phyloP scores from a whole-genome alignment of 2,113 vertebrate species.

The Macquaria australasica region DNA sequence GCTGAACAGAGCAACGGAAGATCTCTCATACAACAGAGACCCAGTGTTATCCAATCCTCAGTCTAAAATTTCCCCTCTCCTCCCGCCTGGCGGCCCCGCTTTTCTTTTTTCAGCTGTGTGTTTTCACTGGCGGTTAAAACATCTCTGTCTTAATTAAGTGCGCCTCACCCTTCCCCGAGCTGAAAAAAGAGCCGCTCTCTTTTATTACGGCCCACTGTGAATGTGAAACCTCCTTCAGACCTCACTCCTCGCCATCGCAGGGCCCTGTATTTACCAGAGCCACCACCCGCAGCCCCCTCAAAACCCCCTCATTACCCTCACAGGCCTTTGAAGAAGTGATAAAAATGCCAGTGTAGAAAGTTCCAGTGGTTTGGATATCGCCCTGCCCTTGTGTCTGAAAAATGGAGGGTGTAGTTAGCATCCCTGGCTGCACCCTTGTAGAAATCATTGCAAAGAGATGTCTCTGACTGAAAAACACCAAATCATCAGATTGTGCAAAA shows the following conservation, averaged over 20 bases:
- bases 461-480: not conserved
- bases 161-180: slow-evolving; percentile 69
- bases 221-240: slow-evolving; percentile 69
- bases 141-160: slow-evolving; percentile 73
- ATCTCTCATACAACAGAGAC: slow-evolving; percentile 26
- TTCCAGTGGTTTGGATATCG: slow-evolving; percentile 68
- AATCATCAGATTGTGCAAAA: slow-evolving; percentile 15
- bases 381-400: slow-evolving; percentile 54
- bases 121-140: slow-evolving; percentile 67
- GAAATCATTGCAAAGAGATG: not conserved
- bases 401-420: slow-evolving; percentile 42
- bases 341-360: slow-evolving; percentile 69
- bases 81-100: not conserved
- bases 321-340: slow-evolving; percentile 71
- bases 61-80: slow-evolving; percentile 35
- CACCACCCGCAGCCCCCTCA: not conserved
- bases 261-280: slow-evolving; percentile 73
- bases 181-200: slow-evolving; percentile 60
- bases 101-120: slow-evolving; percentile 57
- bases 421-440: slow-evolving; percentile 9
- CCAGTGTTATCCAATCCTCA: slow-evolving; percentile 33
- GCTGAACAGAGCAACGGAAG: slow-evolving; percentile 8
- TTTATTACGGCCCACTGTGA: slow-evolving; percentile 69
- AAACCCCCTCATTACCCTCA: slow-evolving; percentile 64
- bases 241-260: slow-evolving; percentile 38